Conservation (phyloP, 2,113 vertebrate genomes). For the Rhipidura dahli region DNA sequence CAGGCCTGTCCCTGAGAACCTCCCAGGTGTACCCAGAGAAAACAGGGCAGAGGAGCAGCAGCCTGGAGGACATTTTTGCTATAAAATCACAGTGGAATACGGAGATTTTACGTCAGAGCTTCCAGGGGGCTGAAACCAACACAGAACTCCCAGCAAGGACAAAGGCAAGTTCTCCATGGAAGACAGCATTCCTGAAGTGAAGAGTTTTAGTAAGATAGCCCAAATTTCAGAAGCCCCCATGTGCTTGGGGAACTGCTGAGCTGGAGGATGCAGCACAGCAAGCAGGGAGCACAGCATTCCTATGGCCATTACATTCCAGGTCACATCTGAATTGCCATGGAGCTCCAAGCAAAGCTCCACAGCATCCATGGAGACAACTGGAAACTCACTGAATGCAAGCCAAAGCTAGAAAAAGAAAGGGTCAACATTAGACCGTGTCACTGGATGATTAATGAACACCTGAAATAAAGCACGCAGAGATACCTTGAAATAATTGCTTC, state of each 20-base stretch:
- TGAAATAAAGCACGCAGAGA: background rate
- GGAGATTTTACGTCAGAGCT: background rate
- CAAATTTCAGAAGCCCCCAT: background rate
- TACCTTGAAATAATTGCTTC: background rate
- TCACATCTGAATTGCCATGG: constrained; percentile 37
- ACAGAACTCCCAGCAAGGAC: background rate
- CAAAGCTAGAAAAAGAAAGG: background rate
- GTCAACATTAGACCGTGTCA: background rate
- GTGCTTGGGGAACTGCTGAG: background rate
- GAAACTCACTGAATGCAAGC: background rate
- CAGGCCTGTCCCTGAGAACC: background rate
- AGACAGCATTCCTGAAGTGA: background rate
- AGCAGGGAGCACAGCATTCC: background rate
- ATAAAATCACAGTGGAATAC: background rate
- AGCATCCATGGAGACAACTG: constrained; percentile 22
- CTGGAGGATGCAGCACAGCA: background rate
- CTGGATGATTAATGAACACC: background rate
- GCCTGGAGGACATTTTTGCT: background rate
- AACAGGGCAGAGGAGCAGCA: background rate
- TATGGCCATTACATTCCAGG: background rate
- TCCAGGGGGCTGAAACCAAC: background rate
- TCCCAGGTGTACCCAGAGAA: background rate
- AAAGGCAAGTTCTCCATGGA: background rate
- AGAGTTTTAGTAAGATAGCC: background rate
- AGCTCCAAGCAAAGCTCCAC: constrained; percentile 3